Base-by-base conservation (phyloP, 2,797 vertebrate genomes). In the Eospalax fontanierii region DNA sequence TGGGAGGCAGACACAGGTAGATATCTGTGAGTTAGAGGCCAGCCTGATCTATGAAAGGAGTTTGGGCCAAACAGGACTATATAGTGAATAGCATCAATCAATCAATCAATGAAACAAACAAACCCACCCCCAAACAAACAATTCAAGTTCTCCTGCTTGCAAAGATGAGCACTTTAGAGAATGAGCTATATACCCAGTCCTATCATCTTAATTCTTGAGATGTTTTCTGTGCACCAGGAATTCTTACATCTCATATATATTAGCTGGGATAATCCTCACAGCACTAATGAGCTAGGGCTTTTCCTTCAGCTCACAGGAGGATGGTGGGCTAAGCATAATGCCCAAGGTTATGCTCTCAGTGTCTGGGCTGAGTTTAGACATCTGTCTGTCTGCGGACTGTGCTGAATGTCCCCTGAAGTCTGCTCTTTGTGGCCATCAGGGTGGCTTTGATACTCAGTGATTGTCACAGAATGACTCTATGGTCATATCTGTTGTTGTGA, bases 401-500 rank as follows among this genome's bases (percentile, higher is more conserved):
- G 38, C 65, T 35, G 11, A 12, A 43, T 54, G 4, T 78, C 15
- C 26, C 78, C 33, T 66, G 89, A 46, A 30, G 26, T 12, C 38
- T 26, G 16, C 7, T 81, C 28, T 22, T 18, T 18, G 0, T 43
- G 22, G 19, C 50, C 24, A 19, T 50, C 40, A 35, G 71, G 28
- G 1, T 35, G 74, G 30, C 33, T 80, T 61, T 33, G n/a, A 28
- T 50, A 3, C 19, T 22, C 18, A 12, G 43, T 30, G 24, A 7
- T 30, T 28, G 33, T 57, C 70, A 63, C 22, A 33, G 40, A 6
- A 22, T 35, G 1, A 46, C 43, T 86, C 28, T 75, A 28, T 66
- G 22, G 11, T 76, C 3, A 0, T n/a, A 28, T 18, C 9, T 54
- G 0, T 73, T 21, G 38, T 12, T 16, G 0, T 22, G 28, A 15